phyloP scores from a whole-genome alignment of 2,113 vertebrate species.

The Callaeas wilsoni region DNA sequence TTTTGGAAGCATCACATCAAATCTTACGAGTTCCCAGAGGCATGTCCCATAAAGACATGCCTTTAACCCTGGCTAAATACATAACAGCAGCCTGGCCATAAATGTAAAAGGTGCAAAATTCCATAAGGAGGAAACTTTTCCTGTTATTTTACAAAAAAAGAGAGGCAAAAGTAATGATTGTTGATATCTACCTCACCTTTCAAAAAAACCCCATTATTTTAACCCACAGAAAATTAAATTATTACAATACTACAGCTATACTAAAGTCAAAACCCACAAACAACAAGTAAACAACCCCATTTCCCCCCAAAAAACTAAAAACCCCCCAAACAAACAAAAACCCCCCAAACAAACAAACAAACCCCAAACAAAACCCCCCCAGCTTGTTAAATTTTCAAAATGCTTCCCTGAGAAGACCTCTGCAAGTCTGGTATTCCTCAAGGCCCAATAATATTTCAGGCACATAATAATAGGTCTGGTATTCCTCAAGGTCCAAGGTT shows the following conservation, averaged over 20 bases:
- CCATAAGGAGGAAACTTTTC: background rate
- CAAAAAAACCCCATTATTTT: background rate
- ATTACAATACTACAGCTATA: background rate
- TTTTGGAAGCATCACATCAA: background rate
- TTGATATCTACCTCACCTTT: background rate
- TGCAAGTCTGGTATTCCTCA: constrained; percentile 1
- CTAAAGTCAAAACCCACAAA: background rate
- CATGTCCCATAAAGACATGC: background rate
- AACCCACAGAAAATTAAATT: background rate
- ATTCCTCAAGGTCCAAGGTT: constrained; percentile 26
- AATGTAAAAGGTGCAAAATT: background rate
- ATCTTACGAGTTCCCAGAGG: background rate
- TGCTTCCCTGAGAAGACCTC: background rate
- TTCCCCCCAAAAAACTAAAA: background rate
- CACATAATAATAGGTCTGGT: constrained; percentile 6
- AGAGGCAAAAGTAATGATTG: background rate
- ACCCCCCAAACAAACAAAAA: background rate
- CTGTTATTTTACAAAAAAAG: background rate
- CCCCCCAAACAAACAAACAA: background rate
- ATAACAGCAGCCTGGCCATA: background rate
- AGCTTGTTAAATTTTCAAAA: background rate
- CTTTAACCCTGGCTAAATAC: background rate
- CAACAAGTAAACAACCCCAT: background rate
- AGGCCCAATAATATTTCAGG: background rate
- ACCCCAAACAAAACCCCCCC: background rate